Conservation (phyloP, 2,113 vertebrate genomes). For the Cettia cetti region DNA sequence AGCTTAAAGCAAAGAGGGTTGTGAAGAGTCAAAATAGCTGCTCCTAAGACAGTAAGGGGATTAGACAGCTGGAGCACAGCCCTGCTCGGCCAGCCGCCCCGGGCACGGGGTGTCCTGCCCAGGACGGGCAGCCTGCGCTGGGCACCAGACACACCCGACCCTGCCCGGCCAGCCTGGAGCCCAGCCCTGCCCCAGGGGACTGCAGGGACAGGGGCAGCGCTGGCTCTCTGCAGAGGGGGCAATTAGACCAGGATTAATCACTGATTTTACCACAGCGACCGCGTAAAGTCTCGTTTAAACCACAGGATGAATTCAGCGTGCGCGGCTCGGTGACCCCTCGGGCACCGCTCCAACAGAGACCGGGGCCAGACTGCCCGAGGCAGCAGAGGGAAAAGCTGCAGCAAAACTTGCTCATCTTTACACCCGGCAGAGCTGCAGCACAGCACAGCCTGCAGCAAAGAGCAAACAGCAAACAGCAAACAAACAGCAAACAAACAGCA, state of each 20-base stretch:
- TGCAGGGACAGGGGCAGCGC: rapidly evolving
- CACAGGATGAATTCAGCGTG: not conserved
- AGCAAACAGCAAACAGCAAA: not conserved
- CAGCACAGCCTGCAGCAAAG: not conserved
- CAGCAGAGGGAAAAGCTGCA: not conserved
- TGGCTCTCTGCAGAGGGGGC: not conserved
- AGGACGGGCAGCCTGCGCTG: not conserved
- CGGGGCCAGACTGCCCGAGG: not conserved
- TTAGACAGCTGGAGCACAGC: not conserved
- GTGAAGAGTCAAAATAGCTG: constrained; percentile 32
- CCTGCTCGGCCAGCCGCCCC: rapidly evolving
- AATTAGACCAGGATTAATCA: not conserved
- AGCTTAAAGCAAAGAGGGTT: constrained; percentile 57
- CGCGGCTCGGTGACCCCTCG: not conserved
- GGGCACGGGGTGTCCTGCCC: not conserved
- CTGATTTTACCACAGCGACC: not conserved
- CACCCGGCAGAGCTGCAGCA: too few species aligned
- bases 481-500: too few species aligned
- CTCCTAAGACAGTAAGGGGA: constrained; percentile 5
- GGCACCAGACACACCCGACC: not conserved
- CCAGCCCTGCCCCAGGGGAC: not conserved
- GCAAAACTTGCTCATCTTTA: not conserved
- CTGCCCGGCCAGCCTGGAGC: not conserved
- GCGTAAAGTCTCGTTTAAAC: not conserved
- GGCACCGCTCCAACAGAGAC: not conserved